Evolutionary conservation across 2,113 vertebrate species (phyloP), one percentile per base, ranked within the genome.

Genomic region (Rostratula benghalensis): DNA sequence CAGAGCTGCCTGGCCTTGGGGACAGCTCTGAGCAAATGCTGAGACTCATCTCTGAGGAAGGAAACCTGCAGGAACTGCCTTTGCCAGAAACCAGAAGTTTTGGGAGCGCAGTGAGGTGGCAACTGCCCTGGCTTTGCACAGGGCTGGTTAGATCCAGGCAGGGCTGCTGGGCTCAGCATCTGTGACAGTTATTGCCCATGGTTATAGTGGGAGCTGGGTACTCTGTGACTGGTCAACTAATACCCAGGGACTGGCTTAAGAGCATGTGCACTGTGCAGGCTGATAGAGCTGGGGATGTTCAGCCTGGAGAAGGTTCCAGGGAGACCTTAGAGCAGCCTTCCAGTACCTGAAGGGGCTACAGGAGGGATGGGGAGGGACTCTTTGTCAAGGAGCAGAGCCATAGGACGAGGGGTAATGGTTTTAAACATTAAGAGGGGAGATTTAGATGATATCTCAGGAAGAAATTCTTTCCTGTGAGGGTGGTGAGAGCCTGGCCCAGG

Each of bases 111-210:
- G 46, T 57, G 54, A 33, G 25, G 71, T 1, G 0, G 35, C 46
- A 90, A 15, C 68, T 93, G 53, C 85, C 70, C 53, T 91, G 65
- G 61, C 67, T 83, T 46, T 94, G 46, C 59, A 30, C 20, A 27
- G 50, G 28, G 63, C 35, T 88, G 50, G 50, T 28, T 51, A 56
- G 54, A 70, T 61, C 67, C 51, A 59, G 50, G 59, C 51, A 24
- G 60, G 54, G 64, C 75, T 81, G 41, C 73, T 19, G 33, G 69
- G 67, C 41, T 86, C 21, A 27, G 56, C 54, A 45, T 53, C 14
- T 59, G 35, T 48, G 50, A 50, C 1, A 2, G 5, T 45, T 86
- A 35, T 65, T 83, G 50, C 28, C 0, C 1, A 0, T 73, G 18
- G 25, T 80, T 71, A 27, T 43, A 56, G 67, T 67, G 19, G 30